Evolutionary conservation across 1,140 invertebrate genomes (phyloP).

Genomic region (Anthonomus grandis): DNA sequence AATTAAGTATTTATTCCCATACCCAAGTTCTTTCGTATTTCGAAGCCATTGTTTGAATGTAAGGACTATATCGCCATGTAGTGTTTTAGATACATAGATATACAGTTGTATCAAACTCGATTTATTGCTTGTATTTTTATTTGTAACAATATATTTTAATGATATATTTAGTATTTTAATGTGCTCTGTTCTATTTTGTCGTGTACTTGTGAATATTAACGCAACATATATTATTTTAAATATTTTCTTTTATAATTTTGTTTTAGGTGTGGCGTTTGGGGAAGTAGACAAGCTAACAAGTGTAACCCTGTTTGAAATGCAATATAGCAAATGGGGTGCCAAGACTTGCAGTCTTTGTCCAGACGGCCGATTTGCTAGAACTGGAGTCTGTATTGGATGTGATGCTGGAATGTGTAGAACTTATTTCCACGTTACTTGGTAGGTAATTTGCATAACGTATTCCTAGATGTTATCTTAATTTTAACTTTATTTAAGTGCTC

Average conservation of each 20-base stretch:
- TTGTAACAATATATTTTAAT: too few relatives aligned
- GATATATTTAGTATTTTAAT: neutral
- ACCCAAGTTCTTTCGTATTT: too few relatives aligned
- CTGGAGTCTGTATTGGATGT: conserved; percentile 93
- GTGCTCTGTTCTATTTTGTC: too few relatives aligned
- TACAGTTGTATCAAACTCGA: too few relatives aligned
- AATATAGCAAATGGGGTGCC: conserved; percentile 91
- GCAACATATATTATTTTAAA: too few relatives aligned
- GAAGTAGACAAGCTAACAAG: conserved; percentile 85
- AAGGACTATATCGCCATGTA: too few relatives aligned
- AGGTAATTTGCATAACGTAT: conserved; percentile 32
- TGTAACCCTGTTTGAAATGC: conserved; percentile 93
- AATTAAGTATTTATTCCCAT: too few relatives aligned
- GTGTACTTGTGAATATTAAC: too few relatives aligned
- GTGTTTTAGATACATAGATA: too few relatives aligned
- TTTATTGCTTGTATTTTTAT: too few relatives aligned
- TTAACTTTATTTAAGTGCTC: conserved; percentile 65
- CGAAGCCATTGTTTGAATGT: too few relatives aligned
- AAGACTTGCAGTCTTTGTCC: conserved; percentile 84
- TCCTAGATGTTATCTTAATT: neutral
- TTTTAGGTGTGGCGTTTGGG: conserved; percentile 94
- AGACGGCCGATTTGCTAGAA: conserved; percentile 79
- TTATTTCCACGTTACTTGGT: conserved; percentile 98
- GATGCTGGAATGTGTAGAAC: conserved; percentile 97
- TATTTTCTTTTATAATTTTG: too few relatives aligned